Evolutionary conservation across 2,888 invertebrate genomes (phyloP), one percentile per base, ranked within the genome.

Genomic region (Orchesella flavescens): DNA sequence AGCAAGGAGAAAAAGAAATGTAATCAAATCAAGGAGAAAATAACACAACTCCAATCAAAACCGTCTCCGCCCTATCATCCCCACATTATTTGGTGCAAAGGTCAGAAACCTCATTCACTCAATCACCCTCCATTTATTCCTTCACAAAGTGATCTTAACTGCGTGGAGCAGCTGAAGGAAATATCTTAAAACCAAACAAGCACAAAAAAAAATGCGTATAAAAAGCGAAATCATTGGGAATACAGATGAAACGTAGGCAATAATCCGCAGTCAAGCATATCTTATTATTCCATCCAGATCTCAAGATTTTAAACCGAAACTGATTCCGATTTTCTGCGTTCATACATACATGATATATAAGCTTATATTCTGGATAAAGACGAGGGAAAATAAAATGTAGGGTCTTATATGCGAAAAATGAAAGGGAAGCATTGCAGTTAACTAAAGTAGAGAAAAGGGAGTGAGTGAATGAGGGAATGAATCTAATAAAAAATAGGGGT

Each of bases 81-180:
- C 61, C 46, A 66, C 81, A 74, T 81, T 81, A 74, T 81, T 49
- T 74, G 43, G 73, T 74, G 59, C 81, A 74, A 81, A 81, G 81
- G 68, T 74, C 81, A 74, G 66, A 21, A 73, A 81, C 73, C 81
- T 69, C 49, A 49, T 74, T 81, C 61, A 63, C 55, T 72, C 69
- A 68, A 77, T 69, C 69, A 23, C 69, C 34, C 46, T 13, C 23
- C 59, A 72, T 10, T 19, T 55, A 46, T 43, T 57, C 44, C 13
- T 13, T 53, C 17, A 46, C 46, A 17, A 46, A 46, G 10, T 46
- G n/a, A 13, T 1, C 44, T 24, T 7, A n/a, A 68, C 2, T 4
- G 34, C 34, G 7, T 7, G 34, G 34, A 2, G 34, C 34, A 68
- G 19, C 19, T 46, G 68, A n/a, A 46, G 46, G 3, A 17, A 17